A percentile compares a stretch with the other conserved stretches of the same genome.
These are phyloP conservation scores for Chymomyza fuscimana DNA, from an alignment of 2,888 invertebrate genomes.

Conservation along the genomic window DNA sequence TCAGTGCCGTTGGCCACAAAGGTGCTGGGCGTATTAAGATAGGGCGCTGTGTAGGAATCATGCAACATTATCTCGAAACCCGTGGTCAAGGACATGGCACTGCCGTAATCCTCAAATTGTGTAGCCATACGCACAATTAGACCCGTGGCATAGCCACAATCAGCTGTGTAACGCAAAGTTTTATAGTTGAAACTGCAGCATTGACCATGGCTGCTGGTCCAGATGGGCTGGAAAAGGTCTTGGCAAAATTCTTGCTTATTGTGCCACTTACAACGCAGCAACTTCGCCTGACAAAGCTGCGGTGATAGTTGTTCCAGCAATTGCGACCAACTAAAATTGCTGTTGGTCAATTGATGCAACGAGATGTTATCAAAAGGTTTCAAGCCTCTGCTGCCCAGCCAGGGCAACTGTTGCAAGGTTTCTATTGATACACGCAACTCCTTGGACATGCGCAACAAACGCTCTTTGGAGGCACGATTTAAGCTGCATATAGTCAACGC, in stretches of 20 bases:
- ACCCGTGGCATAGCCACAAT: slow-evolving; percentile 84
- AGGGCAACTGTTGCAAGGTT: slow-evolving; percentile 51
- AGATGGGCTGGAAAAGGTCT: slow-evolving; percentile 80
- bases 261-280: slow-evolving; percentile 83
- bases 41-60: slow-evolving; percentile 83
- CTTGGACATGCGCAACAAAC: slow-evolving; percentile 67
- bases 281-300: slow-evolving; percentile 81
- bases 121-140: slow-evolving; percentile 82
- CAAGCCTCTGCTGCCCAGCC: slow-evolving; percentile 18
- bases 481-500: slow-evolving; percentile 81
- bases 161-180: slow-evolving; percentile 81
- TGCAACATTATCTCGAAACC: slow-evolving; percentile 84
- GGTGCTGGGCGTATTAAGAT: slow-evolving; percentile 81
- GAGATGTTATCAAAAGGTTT: not conserved
- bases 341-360: slow-evolving; percentile 8
- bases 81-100: slow-evolving; percentile 81
- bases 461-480: slow-evolving; percentile 80
- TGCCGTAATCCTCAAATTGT: slow-evolving; percentile 82
- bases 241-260: slow-evolving; percentile 81
- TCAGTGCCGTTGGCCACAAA: slow-evolving; percentile 81
- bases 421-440: slow-evolving; percentile 76
- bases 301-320: slow-evolving; percentile 79
- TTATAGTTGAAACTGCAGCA: slow-evolving; percentile 86
- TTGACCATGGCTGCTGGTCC: slow-evolving; percentile 79
- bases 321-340: slow-evolving; percentile 54